Conservation (phyloP, 2,113 vertebrate species). For the Gymnocephalus cernua region DNA sequence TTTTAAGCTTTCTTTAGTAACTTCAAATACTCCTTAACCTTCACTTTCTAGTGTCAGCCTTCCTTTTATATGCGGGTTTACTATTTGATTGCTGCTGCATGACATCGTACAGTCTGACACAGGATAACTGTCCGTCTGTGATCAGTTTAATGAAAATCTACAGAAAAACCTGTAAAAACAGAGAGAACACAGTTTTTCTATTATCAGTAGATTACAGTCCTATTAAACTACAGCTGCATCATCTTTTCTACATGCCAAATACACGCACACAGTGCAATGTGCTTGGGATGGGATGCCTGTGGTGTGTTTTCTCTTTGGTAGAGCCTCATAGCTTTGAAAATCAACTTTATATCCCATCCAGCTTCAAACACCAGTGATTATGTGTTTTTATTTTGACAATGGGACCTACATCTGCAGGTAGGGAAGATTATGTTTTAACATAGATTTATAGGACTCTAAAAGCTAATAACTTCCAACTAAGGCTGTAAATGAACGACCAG, state of each 20-base stretch:
- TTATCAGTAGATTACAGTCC: background rate
- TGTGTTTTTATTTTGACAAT: conserved; percentile 34
- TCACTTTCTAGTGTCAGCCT: background rate
- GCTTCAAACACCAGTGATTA: conserved; percentile 2
- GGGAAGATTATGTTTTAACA: background rate
- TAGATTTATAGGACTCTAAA: background rate
- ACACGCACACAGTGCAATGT: background rate
- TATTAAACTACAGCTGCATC: background rate
- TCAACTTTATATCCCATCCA: background rate
- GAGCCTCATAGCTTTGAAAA: background rate
- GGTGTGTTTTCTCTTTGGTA: conserved; percentile 4
- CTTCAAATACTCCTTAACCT: conserved; percentile 3
- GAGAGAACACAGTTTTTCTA: background rate
- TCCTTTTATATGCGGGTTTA: background rate
- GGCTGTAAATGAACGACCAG: background rate
- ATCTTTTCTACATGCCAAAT: background rate
- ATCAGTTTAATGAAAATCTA: background rate
- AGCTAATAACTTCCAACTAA: background rate
- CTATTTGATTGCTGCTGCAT: background rate
- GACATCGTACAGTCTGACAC: background rate
- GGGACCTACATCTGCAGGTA: background rate
- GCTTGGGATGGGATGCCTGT: background rate
- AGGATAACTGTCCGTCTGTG: background rate
- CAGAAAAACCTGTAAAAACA: background rate
- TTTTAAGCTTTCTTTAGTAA: background rate